phyloP scores from a whole-genome alignment of 1,140 invertebrate genomes.

The Drosophila leontia region DNA sequence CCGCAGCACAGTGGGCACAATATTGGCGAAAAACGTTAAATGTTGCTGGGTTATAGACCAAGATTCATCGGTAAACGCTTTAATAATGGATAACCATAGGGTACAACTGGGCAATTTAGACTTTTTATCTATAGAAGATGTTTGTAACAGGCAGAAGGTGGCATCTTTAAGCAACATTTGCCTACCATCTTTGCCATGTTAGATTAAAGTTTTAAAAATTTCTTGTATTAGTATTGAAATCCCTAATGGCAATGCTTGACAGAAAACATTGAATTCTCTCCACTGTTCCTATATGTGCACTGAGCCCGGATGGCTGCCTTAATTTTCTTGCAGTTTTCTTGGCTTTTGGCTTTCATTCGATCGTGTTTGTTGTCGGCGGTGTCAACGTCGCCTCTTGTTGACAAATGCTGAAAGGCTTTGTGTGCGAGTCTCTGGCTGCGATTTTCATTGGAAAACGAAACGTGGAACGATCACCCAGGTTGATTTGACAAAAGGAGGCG shows the following conservation, averaged over 20 bases:
- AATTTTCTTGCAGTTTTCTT: conserved; percentile 82
- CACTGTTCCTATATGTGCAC: conserved; percentile 30
- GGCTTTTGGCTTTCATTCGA: conserved; percentile 60
- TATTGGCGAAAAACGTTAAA: background rate
- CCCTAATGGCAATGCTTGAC: too few relatives aligned
- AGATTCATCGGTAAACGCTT: background rate
- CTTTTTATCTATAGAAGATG: too few relatives aligned
- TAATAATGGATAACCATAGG: too few relatives aligned
- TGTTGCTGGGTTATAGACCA: background rate
- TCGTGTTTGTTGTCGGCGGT: conserved; percentile 62
- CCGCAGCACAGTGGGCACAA: conserved; percentile 44
- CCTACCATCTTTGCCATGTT: too few relatives aligned
- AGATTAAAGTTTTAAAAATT: too few relatives aligned
- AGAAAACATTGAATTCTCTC: background rate
- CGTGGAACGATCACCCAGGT: conserved; percentile 73
- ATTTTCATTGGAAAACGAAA: conserved; percentile 78
- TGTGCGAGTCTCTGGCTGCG: conserved; percentile 54
- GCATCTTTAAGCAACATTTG: too few relatives aligned
- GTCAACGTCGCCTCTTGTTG: conserved; percentile 71
- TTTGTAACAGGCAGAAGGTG: too few relatives aligned
- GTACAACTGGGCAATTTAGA: too few relatives aligned
- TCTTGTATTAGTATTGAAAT: too few relatives aligned
- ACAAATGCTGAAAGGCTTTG: conserved; percentile 80
- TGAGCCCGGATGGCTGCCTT: conserved; percentile 63
- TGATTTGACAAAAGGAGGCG: conserved; percentile 61